These are phyloP conservation scores for Engystomops pustulosus DNA, from an alignment of 2,113 vertebrate species.

Conservation along the genomic window DNA sequence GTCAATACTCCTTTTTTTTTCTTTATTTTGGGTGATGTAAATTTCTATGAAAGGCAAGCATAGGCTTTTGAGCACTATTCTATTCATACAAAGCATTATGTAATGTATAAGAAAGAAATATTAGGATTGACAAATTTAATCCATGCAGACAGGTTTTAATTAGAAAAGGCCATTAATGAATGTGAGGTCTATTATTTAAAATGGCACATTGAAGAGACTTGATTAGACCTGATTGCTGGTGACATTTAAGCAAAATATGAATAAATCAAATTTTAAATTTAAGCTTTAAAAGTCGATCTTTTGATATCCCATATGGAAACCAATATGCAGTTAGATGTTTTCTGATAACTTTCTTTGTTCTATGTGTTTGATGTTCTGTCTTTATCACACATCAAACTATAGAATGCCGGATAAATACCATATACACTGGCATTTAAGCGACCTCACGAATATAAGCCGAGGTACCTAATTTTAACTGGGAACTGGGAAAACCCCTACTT, in stretches of 20 bases:
- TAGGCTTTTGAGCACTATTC: background rate
- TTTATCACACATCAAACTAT: no score
- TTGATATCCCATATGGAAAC: background rate
- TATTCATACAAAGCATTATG: background rate
- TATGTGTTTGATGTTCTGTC: background rate
- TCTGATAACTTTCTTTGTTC: background rate
- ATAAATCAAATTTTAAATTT: constrained; percentile 7
- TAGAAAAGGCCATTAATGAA: constrained; percentile 33
- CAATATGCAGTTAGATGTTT: background rate
- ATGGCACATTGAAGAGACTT: constrained; percentile 22
- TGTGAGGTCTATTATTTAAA: constrained; percentile 36
- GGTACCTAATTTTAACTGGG: no score
- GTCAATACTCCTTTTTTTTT: no score
- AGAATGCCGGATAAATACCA: no score
- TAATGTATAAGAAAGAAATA: constrained; percentile 15
- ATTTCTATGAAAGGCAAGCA: no score
- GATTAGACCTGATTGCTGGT: constrained; percentile 29
- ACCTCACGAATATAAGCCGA: no score
- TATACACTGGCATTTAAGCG: no score
- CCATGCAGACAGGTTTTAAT: constrained; percentile 29
- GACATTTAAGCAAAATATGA: constrained; percentile 45
- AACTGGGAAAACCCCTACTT: no score
- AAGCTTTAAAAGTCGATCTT: background rate
- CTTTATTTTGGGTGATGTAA: no score
- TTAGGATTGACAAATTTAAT: constrained; percentile 43